A percentile compares a stretch with the other conserved stretches of the same genome.
Evolutionary conservation across 2,113 vertebrate genomes (phyloP).

Genomic region (Microcebus murinus): DNA sequence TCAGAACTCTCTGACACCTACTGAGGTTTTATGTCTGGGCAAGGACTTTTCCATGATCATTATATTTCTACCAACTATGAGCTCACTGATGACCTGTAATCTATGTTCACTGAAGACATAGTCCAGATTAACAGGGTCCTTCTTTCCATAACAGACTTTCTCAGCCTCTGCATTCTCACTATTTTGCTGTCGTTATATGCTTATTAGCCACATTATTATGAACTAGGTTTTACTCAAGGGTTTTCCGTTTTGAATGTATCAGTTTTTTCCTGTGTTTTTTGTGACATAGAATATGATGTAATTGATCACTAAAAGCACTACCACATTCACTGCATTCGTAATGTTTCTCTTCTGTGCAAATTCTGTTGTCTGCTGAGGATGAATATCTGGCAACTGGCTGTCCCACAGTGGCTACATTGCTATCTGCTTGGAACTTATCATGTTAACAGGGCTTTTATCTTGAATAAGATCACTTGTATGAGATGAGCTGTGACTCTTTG

Average conservation of each 20-base stretch:
- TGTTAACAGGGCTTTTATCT: conserved; percentile 14
- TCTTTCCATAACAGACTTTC: background rate
- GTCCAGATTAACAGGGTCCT: background rate
- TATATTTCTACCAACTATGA: conserved; percentile 30
- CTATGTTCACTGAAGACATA: background rate
- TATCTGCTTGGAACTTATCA: background rate
- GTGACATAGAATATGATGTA: conserved; percentile 22
- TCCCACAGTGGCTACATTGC: background rate
- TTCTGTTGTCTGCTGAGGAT: background rate
- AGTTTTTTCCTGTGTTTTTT: background rate
- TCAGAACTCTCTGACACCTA: background rate
- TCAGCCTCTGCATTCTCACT: background rate
- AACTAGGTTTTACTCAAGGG: conserved; percentile 27
- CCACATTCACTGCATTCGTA: conserved; percentile 40
- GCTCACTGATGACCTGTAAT: background rate
- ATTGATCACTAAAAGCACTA: background rate
- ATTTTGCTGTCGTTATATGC: background rate
- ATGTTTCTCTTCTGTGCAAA: conserved; percentile 33
- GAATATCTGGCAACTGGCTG: background rate
- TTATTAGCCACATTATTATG: background rate
- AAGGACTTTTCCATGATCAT: conserved; percentile 3
- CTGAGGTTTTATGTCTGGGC: background rate
- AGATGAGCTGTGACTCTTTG: background rate
- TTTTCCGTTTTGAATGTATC: background rate
- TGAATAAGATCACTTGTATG: background rate